These are phyloP conservation scores for Trachythela sp. DNA, from an alignment of 64 coral and sea anemone species.

Conservation along the genomic window DNA sequence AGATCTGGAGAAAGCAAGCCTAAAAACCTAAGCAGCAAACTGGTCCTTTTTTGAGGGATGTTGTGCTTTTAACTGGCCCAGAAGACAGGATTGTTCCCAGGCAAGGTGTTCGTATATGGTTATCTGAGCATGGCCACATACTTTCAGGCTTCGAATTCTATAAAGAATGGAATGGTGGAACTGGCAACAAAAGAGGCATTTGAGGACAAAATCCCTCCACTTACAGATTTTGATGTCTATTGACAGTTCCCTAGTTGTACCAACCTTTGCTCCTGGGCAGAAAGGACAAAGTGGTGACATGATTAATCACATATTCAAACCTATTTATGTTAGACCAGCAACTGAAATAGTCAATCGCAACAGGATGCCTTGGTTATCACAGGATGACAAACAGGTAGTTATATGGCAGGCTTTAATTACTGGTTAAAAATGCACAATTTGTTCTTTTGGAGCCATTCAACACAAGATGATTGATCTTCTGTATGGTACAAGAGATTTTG, in stretches of 20 bases:
- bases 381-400: background rate
- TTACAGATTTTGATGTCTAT: background rate
- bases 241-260: background rate
- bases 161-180: background rate
- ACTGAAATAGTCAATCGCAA: background rate
- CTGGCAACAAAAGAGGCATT: background rate
- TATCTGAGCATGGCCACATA: background rate
- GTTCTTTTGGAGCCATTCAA: too few relatives aligned
- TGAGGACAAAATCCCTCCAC: constrained; percentile 5
- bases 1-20: background rate
- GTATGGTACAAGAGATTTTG: too few relatives aligned
- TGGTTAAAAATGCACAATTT: too few relatives aligned
- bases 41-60: background rate
- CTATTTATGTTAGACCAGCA: background rate
- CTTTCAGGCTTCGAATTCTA: background rate
- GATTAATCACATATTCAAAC: constrained; percentile 4
- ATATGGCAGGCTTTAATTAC: too few relatives aligned
- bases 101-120: background rate
- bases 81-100: background rate
- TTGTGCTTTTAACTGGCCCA: background rate
- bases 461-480: too few relatives aligned
- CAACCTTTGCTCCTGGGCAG: background rate
- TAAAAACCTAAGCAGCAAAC: background rate
- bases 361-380: background rate
- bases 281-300: background rate